Conservation (phyloP, 2,113 vertebrate species). For the Gymnarchus niloticus region DNA sequence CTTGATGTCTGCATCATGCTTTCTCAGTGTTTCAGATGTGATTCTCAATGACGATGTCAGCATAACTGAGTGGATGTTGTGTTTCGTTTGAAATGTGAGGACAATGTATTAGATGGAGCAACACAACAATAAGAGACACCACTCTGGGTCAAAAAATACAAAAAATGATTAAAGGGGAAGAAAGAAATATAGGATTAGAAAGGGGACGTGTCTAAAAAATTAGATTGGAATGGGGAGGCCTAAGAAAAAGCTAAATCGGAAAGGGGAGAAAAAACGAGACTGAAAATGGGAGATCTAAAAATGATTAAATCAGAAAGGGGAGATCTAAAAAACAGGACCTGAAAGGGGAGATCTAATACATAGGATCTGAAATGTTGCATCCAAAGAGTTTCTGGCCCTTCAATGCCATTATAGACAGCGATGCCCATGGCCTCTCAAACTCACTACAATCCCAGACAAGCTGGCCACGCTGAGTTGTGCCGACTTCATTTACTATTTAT, state of each 20-base stretch:
- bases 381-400: constrained; percentile 42
- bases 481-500: constrained; percentile 77
- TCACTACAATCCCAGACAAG: constrained; percentile 52
- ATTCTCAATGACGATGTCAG: neutral
- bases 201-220: too few species aligned
- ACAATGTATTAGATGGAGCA: neutral
- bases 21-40: neutral
- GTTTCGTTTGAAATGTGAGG: constrained; percentile 2
- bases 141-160: neutral
- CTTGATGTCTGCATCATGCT: neutral
- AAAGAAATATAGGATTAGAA: too few species aligned
- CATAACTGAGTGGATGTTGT: neutral
- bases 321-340: neutral
- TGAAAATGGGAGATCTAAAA: too few species aligned
- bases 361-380: neutral
- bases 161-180: too few species aligned
- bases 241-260: neutral
- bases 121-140: too few species aligned
- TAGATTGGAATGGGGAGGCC: neutral
- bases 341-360: constrained; percentile 48
- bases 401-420: constrained; percentile 56
- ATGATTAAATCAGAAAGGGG: constrained; percentile 8
- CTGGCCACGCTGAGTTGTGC: constrained; percentile 54
- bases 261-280: neutral
- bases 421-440: constrained; percentile 54